phyloP scores from a whole-genome alignment of 2,797 vertebrate species.

The Myotis pilosus region DNA sequence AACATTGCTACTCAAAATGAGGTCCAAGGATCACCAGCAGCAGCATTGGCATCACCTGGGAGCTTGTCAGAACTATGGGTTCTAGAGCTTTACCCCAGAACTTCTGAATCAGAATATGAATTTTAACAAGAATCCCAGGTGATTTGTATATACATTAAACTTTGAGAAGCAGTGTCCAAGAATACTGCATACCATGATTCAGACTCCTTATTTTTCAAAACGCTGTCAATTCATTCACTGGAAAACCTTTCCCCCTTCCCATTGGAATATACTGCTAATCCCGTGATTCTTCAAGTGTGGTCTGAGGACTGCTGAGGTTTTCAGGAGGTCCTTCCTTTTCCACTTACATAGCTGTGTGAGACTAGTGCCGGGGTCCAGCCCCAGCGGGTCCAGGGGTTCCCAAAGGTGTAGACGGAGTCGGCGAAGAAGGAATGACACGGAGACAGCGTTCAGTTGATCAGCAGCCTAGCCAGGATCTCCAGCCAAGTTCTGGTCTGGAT shows the following conservation, averaged over 20 bases:
- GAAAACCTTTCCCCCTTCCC: neutral
- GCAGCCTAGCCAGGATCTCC: no score
- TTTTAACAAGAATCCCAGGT: neutral
- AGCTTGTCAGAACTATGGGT: neutral
- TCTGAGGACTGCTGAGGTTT: neutral
- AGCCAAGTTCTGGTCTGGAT: no score
- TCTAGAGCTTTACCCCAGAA: neutral
- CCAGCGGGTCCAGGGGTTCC: no score
- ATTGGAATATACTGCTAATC: neutral
- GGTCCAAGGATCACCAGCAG: neutral
- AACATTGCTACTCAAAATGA: neutral
- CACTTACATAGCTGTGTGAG: neutral
- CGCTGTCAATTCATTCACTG: neutral
- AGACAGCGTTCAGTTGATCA: no score
- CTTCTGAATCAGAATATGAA: conserved; percentile 30
- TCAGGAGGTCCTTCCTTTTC: neutral
- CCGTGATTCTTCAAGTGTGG: conserved; percentile 1
- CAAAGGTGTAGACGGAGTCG: no score
- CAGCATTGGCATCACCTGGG: neutral
- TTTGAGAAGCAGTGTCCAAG: neutral
- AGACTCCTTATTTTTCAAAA: conserved; percentile 14
- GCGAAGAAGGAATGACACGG: no score
- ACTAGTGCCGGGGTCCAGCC: no score
- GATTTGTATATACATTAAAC: neutral
- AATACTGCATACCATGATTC: neutral